These are phyloP conservation scores for Tetrao urogallus DNA, from an alignment of 2,113 vertebrate species.

Conservation along the genomic window DNA sequence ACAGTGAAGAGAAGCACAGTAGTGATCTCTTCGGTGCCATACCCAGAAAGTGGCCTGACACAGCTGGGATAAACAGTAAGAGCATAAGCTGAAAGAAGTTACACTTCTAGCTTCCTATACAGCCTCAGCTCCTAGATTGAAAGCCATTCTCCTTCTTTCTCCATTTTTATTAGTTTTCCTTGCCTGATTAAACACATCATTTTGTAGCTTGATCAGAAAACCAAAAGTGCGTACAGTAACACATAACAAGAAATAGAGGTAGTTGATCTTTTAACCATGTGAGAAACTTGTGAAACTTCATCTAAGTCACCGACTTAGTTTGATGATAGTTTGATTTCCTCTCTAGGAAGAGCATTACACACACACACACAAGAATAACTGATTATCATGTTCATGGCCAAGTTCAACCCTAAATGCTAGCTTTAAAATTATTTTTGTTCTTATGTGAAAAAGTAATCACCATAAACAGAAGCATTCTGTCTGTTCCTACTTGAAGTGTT, in stretches of 20 bases:
- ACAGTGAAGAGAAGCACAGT: neutral
- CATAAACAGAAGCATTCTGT: neutral
- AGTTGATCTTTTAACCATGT: conserved; percentile 12
- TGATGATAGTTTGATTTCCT: neutral
- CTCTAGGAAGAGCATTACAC: neutral
- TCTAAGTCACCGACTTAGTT: neutral
- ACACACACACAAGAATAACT: neutral
- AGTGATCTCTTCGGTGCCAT: neutral
- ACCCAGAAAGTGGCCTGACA: fast-evolving
- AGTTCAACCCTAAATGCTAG: neutral
- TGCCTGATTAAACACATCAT: neutral
- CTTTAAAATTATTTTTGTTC: neutral
- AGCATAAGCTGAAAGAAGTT: neutral
- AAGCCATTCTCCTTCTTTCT: neutral
- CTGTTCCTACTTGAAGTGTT: neutral
- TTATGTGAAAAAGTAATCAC: neutral
- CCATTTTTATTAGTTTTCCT: neutral
- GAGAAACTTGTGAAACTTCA: neutral
- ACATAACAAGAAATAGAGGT: neutral
- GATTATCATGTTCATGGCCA: neutral
- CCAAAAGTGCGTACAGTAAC: neutral
- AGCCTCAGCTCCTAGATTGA: neutral
- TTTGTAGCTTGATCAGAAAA: neutral
- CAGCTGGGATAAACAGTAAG: neutral
- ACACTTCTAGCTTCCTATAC: neutral